phyloP scores from a whole-genome alignment of 2,797 vertebrate species.

The Lepus townsendii region DNA sequence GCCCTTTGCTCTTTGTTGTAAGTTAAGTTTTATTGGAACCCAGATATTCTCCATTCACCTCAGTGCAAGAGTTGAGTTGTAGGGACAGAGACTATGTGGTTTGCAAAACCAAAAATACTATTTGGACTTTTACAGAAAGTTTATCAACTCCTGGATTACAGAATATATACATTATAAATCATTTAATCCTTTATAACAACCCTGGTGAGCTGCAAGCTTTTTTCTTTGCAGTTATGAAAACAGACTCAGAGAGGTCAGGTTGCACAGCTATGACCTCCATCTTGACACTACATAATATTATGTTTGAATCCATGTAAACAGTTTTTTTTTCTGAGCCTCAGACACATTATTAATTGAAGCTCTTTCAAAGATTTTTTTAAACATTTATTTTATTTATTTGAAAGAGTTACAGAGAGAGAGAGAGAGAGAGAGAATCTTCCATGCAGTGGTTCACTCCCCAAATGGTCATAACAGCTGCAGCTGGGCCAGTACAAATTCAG shows the following conservation, averaged over 20 bases:
- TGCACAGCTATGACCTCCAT: not conserved
- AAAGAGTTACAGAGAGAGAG: too few species aligned
- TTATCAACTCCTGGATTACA: not conserved
- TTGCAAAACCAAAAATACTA: constrained; percentile 50
- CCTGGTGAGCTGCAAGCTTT: not conserved
- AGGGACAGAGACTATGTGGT: not conserved
- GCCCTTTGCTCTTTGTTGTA: not conserved
- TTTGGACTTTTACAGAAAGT: constrained; percentile 25
- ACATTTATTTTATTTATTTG: too few species aligned
- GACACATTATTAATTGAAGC: not conserved
- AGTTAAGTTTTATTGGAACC: too few species aligned
- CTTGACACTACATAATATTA: not conserved
- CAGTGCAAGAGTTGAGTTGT: not conserved
- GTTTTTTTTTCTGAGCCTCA: constrained; percentile 15
- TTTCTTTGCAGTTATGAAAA: constrained; percentile 43
- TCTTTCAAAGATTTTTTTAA: not conserved
- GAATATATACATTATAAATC: not conserved
- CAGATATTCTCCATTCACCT: not conserved
- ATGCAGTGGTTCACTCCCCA: too few species aligned
- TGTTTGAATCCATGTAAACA: constrained; percentile 10
- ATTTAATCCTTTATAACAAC: constrained; percentile 5
- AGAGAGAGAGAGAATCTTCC: too few species aligned
- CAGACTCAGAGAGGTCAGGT: not conserved
- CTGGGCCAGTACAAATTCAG: too few species aligned
- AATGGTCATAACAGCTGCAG: too few species aligned